Percentiles rank a stretch among this genome's conserved stretches.
phyloP scores from a whole-genome alignment of 2,113 vertebrate species.

The Micronycteris hirsuta region DNA sequence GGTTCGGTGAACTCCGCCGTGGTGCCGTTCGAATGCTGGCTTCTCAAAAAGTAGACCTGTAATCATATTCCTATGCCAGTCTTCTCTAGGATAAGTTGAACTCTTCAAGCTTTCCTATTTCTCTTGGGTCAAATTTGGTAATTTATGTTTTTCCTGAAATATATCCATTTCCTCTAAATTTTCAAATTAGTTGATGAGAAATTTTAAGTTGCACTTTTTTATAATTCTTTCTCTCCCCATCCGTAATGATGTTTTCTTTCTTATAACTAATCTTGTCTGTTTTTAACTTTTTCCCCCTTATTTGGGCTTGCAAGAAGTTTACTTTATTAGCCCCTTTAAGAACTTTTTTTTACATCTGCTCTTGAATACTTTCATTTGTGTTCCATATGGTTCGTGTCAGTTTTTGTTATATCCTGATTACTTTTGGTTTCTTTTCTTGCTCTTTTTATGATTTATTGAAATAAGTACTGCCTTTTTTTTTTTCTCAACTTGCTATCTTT shows the following conservation, averaged over 20 bases:
- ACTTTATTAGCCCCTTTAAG: not conserved
- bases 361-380: conserved; percentile 12
- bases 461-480: not conserved
- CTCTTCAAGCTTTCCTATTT: not conserved
- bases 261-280: not conserved
- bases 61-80: not conserved
- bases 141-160: not conserved
- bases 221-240: not conserved
- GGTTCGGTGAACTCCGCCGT: not conserved
- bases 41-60: not conserved
- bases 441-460: conserved; percentile 4
- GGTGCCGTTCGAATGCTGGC: not conserved
- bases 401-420: not conserved
- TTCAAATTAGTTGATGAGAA: not conserved
- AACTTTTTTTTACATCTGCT: not conserved
- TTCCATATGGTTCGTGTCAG: not conserved
- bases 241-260: conserved; percentile 1
- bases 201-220: not conserved
- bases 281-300: not conserved
- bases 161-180: conserved; percentile 1
- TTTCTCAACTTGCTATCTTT: not conserved
- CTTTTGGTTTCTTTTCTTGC: conserved; percentile 21
- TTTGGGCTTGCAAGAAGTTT: not conserved
- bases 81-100: not conserved
- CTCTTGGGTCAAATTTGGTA: not conserved